Conservation (phyloP, 2,113 vertebrate species). For the Zeus faber region DNA sequence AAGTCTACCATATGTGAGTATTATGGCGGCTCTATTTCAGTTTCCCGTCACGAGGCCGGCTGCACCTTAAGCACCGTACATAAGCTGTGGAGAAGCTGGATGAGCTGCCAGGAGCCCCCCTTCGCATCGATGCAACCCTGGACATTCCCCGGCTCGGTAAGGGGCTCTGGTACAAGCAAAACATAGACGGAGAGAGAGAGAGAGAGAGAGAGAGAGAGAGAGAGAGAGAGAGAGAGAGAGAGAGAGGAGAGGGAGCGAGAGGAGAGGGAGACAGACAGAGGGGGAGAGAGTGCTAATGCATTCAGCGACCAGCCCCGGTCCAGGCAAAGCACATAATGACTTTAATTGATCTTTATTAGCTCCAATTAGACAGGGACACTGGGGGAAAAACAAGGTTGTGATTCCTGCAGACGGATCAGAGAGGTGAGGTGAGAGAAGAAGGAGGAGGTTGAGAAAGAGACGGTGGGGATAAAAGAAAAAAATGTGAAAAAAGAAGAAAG, state of each 20-base stretch:
- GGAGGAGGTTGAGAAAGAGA: neutral
- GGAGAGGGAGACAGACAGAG: slow-evolving; percentile 21
- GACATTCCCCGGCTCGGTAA: too few species aligned
- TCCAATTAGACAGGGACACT: slow-evolving; percentile 61
- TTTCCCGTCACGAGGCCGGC: too few species aligned
- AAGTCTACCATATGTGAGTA: too few species aligned
- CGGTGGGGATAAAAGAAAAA: neutral
- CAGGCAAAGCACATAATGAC: slow-evolving; percentile 62
- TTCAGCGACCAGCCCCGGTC: slow-evolving; percentile 50
- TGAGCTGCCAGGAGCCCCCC: too few species aligned
- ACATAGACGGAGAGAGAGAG: slow-evolving; percentile 7
- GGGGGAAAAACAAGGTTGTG: slow-evolving; percentile 46
- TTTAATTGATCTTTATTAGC: slow-evolving; percentile 71
- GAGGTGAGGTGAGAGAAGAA: slow-evolving; percentile 11
- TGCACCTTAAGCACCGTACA: too few species aligned
- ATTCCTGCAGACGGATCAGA: slow-evolving; percentile 50
- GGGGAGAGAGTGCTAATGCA: slow-evolving; percentile 45
- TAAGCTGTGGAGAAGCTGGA: too few species aligned
- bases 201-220: neutral
- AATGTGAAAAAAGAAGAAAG: neutral
- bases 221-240: slow-evolving; percentile 24
- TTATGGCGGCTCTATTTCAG: too few species aligned
- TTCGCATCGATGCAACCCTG: too few species aligned
- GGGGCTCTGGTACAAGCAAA: too few species aligned
- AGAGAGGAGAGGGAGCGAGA: slow-evolving; percentile 3